Base-by-base conservation (phyloP, 1,140 invertebrate species). In the Coenobita brevimanus region DNA sequence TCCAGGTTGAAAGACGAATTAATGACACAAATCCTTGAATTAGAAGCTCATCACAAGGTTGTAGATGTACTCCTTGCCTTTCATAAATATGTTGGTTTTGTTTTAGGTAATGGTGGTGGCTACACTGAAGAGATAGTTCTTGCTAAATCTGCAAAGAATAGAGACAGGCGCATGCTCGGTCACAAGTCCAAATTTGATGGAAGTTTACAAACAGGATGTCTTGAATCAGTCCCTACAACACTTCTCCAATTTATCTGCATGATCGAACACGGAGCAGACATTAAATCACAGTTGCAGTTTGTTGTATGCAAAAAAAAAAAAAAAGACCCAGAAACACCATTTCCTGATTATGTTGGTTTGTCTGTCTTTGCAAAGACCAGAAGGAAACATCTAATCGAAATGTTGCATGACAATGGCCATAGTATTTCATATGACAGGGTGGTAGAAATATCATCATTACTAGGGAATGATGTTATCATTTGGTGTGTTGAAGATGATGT, bases 211-310 rank as follows among this genome's bases (percentile, higher is more conserved):
- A 33, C 15, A 36, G 33, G n/a, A 33, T 73, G 3, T 50, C 6
- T 50, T 38, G 46, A 50, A 15, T 27, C 21, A 21, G 8, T 36
- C 4, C 69, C 69, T 8, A 15, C 69, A 4, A 41, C 15, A 8
- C 69, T 73, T 38, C 69, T 73, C 36, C 33, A 73, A 33, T 73
- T 73, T 73, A 33, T 73, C 10, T 15, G 69, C 33, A 73, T 17
- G 4, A 36, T 73, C 36, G 69, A 73, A 73, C 69, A 73, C 36
- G 69, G 69, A 8, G 69, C 69, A 6, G 69, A 73, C 38, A 36
- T 73, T 33, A 73, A 50, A 50, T 50, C 46, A 8, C 46, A 50
- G 17, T 50, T 50, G 46, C 6, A n/a, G 38, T 36, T 27, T 43
- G 71, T 1, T 3, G 71, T 15, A 38, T 33, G 0, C 1, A 75